A percentile compares a stretch with the other conserved stretches of the same genome.
These are phyloP conservation scores for Pseudonaja textilis DNA, from an alignment of 2,113 vertebrate species.

Conservation along the genomic window DNA sequence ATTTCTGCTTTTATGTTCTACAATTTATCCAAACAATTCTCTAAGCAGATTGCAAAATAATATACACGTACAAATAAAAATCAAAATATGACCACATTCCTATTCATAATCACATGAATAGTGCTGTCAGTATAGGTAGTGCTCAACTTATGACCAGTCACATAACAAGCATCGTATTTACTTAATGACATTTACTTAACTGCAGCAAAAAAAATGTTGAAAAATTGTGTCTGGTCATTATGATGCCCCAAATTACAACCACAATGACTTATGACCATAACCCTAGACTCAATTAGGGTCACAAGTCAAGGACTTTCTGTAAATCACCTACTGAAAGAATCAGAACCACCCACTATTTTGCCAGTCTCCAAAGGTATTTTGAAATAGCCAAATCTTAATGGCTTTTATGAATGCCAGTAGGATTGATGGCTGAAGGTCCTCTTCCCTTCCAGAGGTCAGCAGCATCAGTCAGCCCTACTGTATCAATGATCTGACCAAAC, in stretches of 20 bases:
- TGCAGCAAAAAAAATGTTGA: too few relatives aligned
- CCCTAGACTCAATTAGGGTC: too few relatives aligned
- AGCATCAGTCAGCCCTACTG: neutral
- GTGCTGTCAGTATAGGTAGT: neutral
- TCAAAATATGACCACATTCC: neutral
- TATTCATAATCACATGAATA: neutral
- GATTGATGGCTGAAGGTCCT: neutral
- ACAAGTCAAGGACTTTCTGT: too few relatives aligned
- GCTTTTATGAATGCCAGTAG: neutral
- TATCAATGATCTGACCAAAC: neutral
- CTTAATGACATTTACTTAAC: too few relatives aligned
- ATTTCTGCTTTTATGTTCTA: neutral
- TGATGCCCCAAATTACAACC: too few relatives aligned
- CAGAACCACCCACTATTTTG: neutral
- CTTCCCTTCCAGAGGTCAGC: neutral
- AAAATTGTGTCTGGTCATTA: too few relatives aligned
- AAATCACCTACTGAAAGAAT: neutral
- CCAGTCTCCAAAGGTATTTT: neutral
- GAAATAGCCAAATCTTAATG: neutral
- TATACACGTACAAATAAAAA: neutral
- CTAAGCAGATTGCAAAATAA: neutral
- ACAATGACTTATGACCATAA: too few relatives aligned
- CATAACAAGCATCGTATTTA: too few relatives aligned
- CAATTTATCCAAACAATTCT: neutral
- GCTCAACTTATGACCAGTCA: too few relatives aligned